These are phyloP conservation scores for Sphecodes monilicornis DNA, from an alignment of 2,888 invertebrate genomes.

Conservation along the genomic window DNA sequence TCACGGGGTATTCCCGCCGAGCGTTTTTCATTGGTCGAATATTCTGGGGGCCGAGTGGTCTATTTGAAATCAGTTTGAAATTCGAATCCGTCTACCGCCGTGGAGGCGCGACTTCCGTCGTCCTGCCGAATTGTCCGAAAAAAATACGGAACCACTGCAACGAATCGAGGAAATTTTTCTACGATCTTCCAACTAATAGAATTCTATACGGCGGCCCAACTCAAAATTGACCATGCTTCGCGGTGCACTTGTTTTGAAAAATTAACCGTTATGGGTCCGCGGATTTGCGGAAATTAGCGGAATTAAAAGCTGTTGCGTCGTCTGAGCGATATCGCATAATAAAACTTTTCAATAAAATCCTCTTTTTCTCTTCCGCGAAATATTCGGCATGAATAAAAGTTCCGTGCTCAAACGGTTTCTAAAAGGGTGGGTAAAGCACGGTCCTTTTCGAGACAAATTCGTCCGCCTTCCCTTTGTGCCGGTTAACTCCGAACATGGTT, in stretches of 20 bases:
- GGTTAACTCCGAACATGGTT: not conserved
- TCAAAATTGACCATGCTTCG: not conserved
- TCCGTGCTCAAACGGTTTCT: not conserved
- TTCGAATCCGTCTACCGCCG: slow-evolving; percentile 12
- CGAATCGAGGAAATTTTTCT: not conserved
- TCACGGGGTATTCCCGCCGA: not conserved
- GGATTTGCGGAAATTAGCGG: not conserved
- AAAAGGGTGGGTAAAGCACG: not conserved
- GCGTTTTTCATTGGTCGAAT: slow-evolving; percentile 18
- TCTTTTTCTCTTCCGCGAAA: not conserved
- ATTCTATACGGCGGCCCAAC: not conserved
- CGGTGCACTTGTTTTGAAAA: not conserved
- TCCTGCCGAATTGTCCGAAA: not conserved
- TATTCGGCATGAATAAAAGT: not conserved
- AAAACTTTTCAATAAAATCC: not conserved
- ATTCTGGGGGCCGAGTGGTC: not conserved
- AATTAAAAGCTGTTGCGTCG: not conserved
- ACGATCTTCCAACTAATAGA: not conserved
- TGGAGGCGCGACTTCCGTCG: not conserved
- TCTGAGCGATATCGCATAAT: not conserved
- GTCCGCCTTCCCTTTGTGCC: not conserved
- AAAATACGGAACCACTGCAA: not conserved
- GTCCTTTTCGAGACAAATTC: not conserved
- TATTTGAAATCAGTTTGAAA: slow-evolving; percentile 28
- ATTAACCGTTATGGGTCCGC: not conserved